phyloP scores from a whole-genome alignment of 2,797 vertebrate genomes.

The Coregonus suidteri region DNA sequence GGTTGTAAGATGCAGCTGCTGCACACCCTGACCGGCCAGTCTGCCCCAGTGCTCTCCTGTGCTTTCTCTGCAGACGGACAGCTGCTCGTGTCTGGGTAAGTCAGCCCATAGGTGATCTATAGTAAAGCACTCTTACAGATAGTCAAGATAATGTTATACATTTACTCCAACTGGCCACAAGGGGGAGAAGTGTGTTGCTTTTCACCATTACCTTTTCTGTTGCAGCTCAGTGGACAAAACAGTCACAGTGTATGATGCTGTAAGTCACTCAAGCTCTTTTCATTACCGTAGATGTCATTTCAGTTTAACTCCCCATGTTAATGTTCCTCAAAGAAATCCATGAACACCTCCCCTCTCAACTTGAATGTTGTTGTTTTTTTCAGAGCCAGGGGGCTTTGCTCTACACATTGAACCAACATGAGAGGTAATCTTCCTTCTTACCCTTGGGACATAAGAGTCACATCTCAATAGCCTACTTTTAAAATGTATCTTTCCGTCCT shows the following conservation, averaged over 20 bases:
- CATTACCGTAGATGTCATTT: not conserved
- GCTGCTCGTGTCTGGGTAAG: slow-evolving; percentile 89
- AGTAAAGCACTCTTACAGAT: slow-evolving; percentile 5
- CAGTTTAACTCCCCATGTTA: not conserved
- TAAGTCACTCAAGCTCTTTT: slow-evolving; percentile 55
- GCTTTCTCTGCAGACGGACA: slow-evolving; percentile 86
- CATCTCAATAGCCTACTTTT: not conserved
- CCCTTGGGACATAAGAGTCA: not conserved
- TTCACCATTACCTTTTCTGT: not conserved
- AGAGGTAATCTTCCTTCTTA: slow-evolving; percentile 75
- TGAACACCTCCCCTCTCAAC: slow-evolving; percentile 2
- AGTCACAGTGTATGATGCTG: slow-evolving; percentile 74
- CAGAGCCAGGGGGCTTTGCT: slow-evolving; percentile 84
- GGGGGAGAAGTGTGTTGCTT: slow-evolving; percentile 52
- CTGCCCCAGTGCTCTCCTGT: slow-evolving; percentile 89
- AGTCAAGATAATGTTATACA: not conserved
- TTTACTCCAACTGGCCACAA: slow-evolving; percentile 38
- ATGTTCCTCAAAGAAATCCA: slow-evolving; percentile 5
- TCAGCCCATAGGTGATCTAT: not conserved
- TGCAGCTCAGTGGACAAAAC: slow-evolving; percentile 80
- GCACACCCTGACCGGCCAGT: slow-evolving; percentile 79
- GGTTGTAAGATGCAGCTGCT: slow-evolving; percentile 82
- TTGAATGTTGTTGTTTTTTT: slow-evolving; percentile 46
- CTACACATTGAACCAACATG: slow-evolving; percentile 86
- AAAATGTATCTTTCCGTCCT: not conserved